These are phyloP conservation scores for Spilosoma lubricipeda DNA, from an alignment of 2,888 invertebrate genomes.

Conservation along the genomic window DNA sequence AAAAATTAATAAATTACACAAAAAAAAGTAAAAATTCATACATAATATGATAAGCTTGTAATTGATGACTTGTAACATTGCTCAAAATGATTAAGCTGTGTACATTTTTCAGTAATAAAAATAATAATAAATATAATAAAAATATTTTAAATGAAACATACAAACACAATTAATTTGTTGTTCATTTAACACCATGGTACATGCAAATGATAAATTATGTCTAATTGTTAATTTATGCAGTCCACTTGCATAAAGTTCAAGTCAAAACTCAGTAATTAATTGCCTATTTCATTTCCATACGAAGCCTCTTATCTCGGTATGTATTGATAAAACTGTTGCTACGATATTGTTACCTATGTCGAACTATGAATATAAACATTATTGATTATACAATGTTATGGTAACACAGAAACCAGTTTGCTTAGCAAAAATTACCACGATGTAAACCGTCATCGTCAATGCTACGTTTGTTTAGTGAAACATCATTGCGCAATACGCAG, in stretches of 20 bases:
- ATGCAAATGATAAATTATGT: background rate
- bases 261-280: slow-evolving; percentile 20
- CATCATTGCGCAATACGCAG: slow-evolving; percentile 69
- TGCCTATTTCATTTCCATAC: slow-evolving; percentile 34
- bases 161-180: too few relatives aligned
- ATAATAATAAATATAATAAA: too few relatives aligned
- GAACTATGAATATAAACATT: slow-evolving; percentile 1
- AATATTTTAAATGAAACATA: too few relatives aligned
- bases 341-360: slow-evolving; percentile 20
- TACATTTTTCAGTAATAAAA: background rate
- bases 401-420: slow-evolving; percentile 26
- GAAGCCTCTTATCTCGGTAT: slow-evolving; percentile 12
- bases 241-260: background rate
- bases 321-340: slow-evolving; percentile 54
- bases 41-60: background rate
- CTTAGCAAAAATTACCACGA: slow-evolving; percentile 33
- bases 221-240: background rate
- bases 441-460: slow-evolving; percentile 35
- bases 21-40: background rate
- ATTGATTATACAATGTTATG: slow-evolving; percentile 21
- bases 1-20: too few relatives aligned
- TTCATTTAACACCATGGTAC: background rate
- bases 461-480: slow-evolving; percentile 51
- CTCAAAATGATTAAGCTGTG: background rate
- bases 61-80: background rate